These are phyloP conservation scores for Saccostrea echinata DNA, from an alignment of 1,140 invertebrate genomes.

Conservation along the genomic window DNA sequence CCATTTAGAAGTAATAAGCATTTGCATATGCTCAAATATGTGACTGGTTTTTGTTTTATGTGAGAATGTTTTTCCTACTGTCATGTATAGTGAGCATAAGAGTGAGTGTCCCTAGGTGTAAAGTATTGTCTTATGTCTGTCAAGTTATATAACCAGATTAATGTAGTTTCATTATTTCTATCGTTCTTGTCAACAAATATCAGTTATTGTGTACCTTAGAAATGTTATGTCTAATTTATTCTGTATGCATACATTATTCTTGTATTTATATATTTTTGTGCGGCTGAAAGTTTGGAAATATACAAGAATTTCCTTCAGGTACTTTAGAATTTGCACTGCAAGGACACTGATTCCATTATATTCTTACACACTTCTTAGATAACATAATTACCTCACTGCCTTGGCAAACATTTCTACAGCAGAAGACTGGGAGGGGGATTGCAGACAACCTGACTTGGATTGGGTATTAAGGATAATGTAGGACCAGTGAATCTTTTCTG, in stretches of 20 bases:
- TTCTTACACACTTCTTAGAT: background rate
- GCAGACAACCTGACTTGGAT: background rate
- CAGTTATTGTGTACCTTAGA: background rate
- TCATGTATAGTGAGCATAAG: background rate
- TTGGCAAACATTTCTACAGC: background rate
- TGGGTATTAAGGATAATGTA: background rate
- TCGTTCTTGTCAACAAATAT: constrained; percentile 17
- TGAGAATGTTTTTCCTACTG: background rate
- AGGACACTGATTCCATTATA: background rate
- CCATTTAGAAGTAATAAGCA: background rate
- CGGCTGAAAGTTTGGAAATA: constrained; percentile 9
- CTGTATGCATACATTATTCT: constrained; percentile 9
- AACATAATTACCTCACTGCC: constrained; percentile 20
- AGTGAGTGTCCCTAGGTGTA: background rate
- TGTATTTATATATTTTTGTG: constrained; percentile 22
- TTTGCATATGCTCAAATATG: background rate
- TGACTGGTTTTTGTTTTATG: background rate
- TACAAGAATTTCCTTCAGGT: constrained; percentile 15
- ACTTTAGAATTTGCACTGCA: background rate
- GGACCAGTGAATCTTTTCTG: constrained; percentile 23
- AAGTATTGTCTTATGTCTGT: constrained; percentile 7
- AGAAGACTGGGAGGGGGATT: background rate
- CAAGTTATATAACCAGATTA: constrained; percentile 29
- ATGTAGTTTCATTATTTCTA: constrained; percentile 21
- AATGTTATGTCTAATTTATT: constrained; percentile 26